Evolutionary conservation across 2,888 invertebrate species (phyloP), one percentile per base, ranked within the genome.

Genomic region (Oxytorus armatus): DNA sequence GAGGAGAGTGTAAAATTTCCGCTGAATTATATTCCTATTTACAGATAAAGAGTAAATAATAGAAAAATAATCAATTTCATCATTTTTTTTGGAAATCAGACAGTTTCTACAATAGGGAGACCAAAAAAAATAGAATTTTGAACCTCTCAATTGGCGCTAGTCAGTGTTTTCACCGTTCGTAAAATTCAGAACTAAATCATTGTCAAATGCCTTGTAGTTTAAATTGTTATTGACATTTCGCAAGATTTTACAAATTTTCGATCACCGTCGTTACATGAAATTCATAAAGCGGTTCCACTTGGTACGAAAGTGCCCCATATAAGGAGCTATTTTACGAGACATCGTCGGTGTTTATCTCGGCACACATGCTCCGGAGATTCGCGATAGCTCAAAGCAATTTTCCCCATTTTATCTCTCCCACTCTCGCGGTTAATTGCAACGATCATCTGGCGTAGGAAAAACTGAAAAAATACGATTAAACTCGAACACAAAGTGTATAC

Each of bases 311-410:
- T 10, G 33, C 11, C 51, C 51, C 51, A 23, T 66, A 39, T 4
- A 14, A 3, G 10, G 36, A 36, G 51, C 36, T 23, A 66, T 66
- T n/a, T n/a, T 36, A 51, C 36, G 51, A 16, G 55, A 14, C 18
- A 33, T 16, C 29, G n/a, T 66, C 66, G 36, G 47, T 36, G 66
- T 53, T 68, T 53, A 53, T 68, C 51, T 68, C 51, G 66, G 36
- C 49, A 33, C 36, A 36, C 65, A 29, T 49, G 63, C 47, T 33
- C 18, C 33, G 16, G 49, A 14, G 29, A 18, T 33, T n/a, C 36
- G 66, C 36, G 36, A 29, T 29, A 29, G 66, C 68, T 69, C 39
- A 42, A 39, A 57, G 21, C 44, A 57, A 29, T 57, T 69, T 47
- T 57, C 44, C n/a, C 55, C 44, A 23, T 57, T 25, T 69, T 44